A percentile compares a stretch with the other conserved stretches of the same genome.
Conservation (phyloP, 2,888 invertebrate species). For the Luffia ferchaultella region DNA sequence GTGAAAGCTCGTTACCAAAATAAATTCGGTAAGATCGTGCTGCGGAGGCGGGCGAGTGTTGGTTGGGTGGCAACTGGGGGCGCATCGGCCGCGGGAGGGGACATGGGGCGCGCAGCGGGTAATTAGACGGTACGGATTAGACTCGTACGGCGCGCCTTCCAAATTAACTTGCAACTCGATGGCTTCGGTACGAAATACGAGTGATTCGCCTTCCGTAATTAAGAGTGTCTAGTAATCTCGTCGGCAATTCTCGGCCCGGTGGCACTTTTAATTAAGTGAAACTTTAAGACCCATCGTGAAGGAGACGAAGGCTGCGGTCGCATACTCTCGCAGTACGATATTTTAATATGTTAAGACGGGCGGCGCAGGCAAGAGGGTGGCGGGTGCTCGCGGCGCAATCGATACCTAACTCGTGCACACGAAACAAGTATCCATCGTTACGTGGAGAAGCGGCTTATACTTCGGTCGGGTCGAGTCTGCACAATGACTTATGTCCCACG, state of each 20-base stretch:
- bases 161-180: constrained; percentile 51
- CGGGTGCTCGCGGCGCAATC: background rate
- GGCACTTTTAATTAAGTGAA: background rate
- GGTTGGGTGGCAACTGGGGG: too few species aligned
- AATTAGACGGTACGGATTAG: constrained; percentile 47
- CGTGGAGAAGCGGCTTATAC: background rate
- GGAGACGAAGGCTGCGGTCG: too few species aligned
- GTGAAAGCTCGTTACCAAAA: background rate
- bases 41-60: background rate
- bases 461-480: constrained; percentile 6
- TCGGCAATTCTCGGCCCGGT: background rate
- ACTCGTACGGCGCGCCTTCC: constrained; percentile 24
- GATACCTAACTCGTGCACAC: constrained; percentile 17
- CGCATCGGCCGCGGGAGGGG: background rate
- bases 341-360: background rate
- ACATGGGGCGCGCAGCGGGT: constrained; percentile 7
- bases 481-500: constrained; percentile 26
- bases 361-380: background rate
- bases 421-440: background rate
- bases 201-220: background rate
- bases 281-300: background rate
- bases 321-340: too few species aligned
- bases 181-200: constrained; percentile 18
- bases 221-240: background rate
- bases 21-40: background rate